Percentiles rank a stretch among this genome's conserved stretches.
These are phyloP conservation scores for Thunnus maccoyii DNA, from an alignment of 2,113 vertebrate species.

Conservation along the genomic window DNA sequence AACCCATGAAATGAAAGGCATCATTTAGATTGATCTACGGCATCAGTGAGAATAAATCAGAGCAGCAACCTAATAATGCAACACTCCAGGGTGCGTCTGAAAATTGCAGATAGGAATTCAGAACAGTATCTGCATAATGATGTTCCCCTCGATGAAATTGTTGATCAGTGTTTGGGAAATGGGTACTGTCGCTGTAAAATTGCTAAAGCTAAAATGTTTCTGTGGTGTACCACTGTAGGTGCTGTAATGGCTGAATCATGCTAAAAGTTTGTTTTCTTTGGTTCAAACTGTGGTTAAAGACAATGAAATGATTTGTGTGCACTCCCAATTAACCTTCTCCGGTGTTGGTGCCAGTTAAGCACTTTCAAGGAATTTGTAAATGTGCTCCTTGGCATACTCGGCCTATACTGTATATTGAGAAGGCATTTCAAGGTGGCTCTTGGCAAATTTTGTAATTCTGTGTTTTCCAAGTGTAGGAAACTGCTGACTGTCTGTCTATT, in stretches of 20 bases:
- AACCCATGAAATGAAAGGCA: conserved; percentile 78
- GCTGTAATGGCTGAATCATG: conserved; percentile 20
- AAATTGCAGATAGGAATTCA: conserved; percentile 80
- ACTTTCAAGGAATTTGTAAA: conserved; percentile 50
- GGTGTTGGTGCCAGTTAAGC: conserved; percentile 49
- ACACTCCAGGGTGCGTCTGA: conserved; percentile 33
- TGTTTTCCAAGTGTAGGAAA: conserved; percentile 8
- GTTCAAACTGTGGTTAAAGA: conserved; percentile 41
- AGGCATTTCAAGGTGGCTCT: conserved; percentile 18
- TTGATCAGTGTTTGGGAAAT: conserved; percentile 37
- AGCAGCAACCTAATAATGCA: conserved; percentile 61
- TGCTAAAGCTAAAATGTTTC: conserved; percentile 15
- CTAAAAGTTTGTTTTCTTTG: conserved; percentile 33
- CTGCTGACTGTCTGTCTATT: conserved; percentile 15
- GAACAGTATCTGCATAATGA: conserved; percentile 57
- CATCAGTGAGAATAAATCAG: conserved; percentile 74
- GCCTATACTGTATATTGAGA: conserved; percentile 8
- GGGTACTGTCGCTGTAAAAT: conserved; percentile 12
- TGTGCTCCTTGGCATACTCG: conserved; percentile 23
- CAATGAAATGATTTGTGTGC: conserved; percentile 50
- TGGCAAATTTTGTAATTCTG: conserved; percentile 13
- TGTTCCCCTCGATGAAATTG: conserved; percentile 44
- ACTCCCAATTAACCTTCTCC: conserved; percentile 36
- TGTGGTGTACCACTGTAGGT: not conserved
- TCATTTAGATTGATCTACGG: conserved; percentile 76